Conservation (phyloP, 2,797 vertebrate species). For the Sylvia borin region DNA sequence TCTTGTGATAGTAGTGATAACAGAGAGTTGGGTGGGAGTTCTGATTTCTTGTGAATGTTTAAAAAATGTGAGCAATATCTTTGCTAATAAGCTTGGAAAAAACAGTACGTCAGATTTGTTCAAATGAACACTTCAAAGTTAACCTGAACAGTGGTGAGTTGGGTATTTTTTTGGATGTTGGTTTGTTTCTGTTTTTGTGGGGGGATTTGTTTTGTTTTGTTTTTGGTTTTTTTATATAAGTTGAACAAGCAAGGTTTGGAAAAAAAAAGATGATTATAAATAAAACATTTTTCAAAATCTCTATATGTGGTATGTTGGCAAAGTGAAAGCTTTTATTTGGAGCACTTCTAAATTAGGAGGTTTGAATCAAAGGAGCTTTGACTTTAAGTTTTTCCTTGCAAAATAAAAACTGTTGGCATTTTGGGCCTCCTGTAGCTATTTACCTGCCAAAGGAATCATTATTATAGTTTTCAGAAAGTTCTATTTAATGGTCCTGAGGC, state of each 20-base stretch:
- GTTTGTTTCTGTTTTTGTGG: too few species aligned
- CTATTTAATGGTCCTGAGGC: background rate
- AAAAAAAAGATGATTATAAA: background rate
- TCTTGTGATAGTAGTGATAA: background rate
- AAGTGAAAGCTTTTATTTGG: slow-evolving; percentile 18
- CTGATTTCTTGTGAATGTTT: background rate
- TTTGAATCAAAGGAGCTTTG: background rate
- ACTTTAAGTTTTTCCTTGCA: background rate
- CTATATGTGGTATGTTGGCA: background rate
- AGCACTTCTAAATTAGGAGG: background rate
- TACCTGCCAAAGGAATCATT: slow-evolving; percentile 1
- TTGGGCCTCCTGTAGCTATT: slow-evolving; percentile 15
- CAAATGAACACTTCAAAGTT: background rate
- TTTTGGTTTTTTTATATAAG: background rate
- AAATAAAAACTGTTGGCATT: background rate
- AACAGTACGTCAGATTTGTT: background rate
- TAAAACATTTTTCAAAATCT: background rate
- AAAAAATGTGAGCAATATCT: background rate
- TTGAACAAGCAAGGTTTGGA: background rate
- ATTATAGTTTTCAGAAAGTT: background rate
- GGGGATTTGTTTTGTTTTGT: too few species aligned
- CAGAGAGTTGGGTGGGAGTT: background rate
- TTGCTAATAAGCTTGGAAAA: background rate
- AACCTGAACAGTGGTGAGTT: background rate
- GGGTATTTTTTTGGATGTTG: too few species aligned